A percentile compares a stretch with the other conserved stretches of the same genome.
Evolutionary conservation across 1,140 invertebrate species (phyloP).

Genomic region (Asbolus verrucosus): DNA sequence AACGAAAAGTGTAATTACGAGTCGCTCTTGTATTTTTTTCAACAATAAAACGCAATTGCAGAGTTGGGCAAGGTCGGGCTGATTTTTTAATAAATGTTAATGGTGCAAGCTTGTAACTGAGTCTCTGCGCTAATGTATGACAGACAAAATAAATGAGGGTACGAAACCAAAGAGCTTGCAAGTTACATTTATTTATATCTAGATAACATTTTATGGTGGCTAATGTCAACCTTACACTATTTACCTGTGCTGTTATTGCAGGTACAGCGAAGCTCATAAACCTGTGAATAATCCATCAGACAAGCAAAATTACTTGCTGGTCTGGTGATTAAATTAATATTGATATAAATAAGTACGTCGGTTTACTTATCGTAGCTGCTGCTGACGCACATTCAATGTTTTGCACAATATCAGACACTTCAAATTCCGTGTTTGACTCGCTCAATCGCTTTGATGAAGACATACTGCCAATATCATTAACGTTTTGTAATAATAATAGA

Average conservation of each 20-base stretch:
- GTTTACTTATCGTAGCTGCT: constrained; percentile 15
- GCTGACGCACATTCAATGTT: constrained; percentile 27
- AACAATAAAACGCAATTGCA: no score
- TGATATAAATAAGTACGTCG: constrained; percentile 27
- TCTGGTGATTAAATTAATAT: constrained; percentile 16
- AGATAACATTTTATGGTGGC: no score
- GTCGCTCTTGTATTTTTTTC: no score
- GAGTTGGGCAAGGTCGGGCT: no score
- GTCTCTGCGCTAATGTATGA: no score
- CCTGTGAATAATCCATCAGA: constrained; percentile 3
- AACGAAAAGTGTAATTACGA: no score
- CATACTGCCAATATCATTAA: constrained; percentile 20
- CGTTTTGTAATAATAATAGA: constrained; percentile 27
- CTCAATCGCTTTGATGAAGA: constrained; percentile 1
- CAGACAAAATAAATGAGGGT: no score
- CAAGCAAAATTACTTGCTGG: constrained; percentile 3
- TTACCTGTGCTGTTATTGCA: not conserved
- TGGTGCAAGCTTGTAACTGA: no score
- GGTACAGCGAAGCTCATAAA: not conserved
- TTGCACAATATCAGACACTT: constrained; percentile 32
- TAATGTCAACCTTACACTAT: no score
- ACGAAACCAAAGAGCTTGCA: no score
- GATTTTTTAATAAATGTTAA: no score
- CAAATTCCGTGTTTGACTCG: not conserved
- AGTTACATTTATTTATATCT: no score